A percentile compares a stretch with the other conserved stretches of the same genome.
phyloP scores from a whole-genome alignment of 2,113 vertebrate species.

The Malaclemys terrapin region DNA sequence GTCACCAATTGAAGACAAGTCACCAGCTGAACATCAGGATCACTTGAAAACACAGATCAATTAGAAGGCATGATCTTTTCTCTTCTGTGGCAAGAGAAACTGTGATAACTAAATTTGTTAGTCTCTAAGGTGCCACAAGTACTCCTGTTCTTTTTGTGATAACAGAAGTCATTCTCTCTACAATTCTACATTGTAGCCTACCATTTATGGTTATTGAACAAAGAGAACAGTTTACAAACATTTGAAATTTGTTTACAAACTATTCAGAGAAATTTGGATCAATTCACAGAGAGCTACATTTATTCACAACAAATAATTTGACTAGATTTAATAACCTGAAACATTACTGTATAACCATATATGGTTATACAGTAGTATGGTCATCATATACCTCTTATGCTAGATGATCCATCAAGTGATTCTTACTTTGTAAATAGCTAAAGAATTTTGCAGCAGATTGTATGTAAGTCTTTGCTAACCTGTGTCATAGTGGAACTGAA shows the following conservation, averaged over 20 bases:
- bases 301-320: not conserved
- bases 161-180: not conserved
- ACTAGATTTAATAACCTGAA: not conserved
- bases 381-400: not conserved
- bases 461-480: not conserved
- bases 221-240: not conserved
- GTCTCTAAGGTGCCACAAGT: too few species aligned
- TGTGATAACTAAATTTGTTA: not conserved
- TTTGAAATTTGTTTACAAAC: not conserved
- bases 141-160: not conserved
- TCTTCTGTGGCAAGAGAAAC: not conserved
- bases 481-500: not conserved
- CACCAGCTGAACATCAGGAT: not conserved
- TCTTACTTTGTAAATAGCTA: not conserved
- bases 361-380: too few species aligned
- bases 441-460: not conserved
- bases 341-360: not conserved
- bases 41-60: not conserved
- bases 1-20: not conserved
- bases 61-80: not conserved
- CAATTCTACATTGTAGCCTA: not conserved
- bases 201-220: not conserved
- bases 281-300: not conserved
- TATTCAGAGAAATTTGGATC: not conserved
- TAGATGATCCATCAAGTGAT: not conserved